A percentile compares a stretch with the other conserved stretches of the same genome.
These are phyloP conservation scores for Cebus imitator DNA, from an alignment of 2,113 vertebrate species.

Conservation along the genomic window DNA sequence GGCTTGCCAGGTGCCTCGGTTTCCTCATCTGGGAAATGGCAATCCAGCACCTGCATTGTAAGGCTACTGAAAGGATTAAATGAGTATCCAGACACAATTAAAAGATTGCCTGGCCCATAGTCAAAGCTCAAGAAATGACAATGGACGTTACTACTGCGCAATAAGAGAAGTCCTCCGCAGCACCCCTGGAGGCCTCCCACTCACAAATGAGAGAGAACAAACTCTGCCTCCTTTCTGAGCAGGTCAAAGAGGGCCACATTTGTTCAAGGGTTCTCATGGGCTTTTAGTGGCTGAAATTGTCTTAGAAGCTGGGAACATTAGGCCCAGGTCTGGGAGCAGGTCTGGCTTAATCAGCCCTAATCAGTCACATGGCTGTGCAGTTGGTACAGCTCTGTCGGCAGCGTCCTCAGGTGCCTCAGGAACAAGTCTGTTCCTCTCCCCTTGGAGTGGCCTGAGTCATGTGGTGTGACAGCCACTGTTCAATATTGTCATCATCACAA, in stretches of 20 bases:
- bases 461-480: conserved; percentile 46
- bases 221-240: conserved; percentile 13
- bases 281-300: background rate
- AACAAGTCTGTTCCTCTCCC: conserved; percentile 30
- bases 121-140: conserved; percentile 20
- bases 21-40: conserved; percentile 10
- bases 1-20: conserved; percentile 28
- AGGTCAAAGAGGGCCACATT: background rate
- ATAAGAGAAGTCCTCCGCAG: background rate
- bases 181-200: background rate
- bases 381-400: conserved; percentile 58
- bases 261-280: background rate
- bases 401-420: conserved; percentile 60
- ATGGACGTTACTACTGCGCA: background rate
- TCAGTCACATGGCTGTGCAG: conserved; percentile 56
- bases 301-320: conserved; percentile 12
- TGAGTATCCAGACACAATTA: background rate
- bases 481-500: conserved; percentile 57
- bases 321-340: background rate
- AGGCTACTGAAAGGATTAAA: background rate
- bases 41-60: background rate
- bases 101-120: background rate
- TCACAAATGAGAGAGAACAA: background rate
- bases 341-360: conserved; percentile 65
- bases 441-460: conserved; percentile 71